Conservation (phyloP, 1,140 invertebrate species). For the Bombus cullumanus region DNA sequence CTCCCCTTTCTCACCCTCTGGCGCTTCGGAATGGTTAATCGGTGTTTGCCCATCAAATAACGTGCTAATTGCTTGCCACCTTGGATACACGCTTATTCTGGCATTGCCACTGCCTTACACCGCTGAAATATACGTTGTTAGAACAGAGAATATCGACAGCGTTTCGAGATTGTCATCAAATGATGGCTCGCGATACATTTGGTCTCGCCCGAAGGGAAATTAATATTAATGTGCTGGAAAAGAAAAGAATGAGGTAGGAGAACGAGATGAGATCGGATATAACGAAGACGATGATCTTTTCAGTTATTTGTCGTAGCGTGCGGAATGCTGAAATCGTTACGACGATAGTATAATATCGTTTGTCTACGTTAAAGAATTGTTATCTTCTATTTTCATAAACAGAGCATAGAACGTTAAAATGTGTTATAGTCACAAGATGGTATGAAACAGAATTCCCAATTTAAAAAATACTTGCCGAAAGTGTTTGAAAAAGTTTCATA, state of each 20-base stretch:
- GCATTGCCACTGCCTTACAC: background rate
- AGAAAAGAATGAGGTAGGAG: too few relatives aligned
- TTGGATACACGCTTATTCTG: slow-evolving; percentile 17
- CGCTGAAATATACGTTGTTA: background rate
- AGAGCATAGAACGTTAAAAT: too few relatives aligned
- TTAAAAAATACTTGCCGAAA: background rate
- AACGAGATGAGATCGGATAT: too few relatives aligned
- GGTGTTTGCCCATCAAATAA: slow-evolving; percentile 51
- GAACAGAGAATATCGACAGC: background rate
- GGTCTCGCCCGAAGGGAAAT: background rate
- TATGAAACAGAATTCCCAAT: background rate
- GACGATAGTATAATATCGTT: too few relatives aligned
- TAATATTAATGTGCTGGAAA: background rate
- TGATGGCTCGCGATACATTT: background rate
- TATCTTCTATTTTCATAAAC: too few relatives aligned
- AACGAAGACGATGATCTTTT: background rate
- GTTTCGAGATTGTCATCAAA: slow-evolving; percentile 11
- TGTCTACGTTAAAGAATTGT: too few relatives aligned
- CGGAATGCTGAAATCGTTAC: too few relatives aligned
- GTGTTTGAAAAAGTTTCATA: too few relatives aligned
- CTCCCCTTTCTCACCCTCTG: background rate
- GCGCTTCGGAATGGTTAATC: slow-evolving; percentile 47
- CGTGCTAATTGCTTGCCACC: slow-evolving; percentile 41
- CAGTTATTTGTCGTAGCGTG: too few relatives aligned
- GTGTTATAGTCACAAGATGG: too few relatives aligned